Base-by-base conservation (phyloP, 1,140 invertebrate genomes). In the Drosophila repleta region DNA sequence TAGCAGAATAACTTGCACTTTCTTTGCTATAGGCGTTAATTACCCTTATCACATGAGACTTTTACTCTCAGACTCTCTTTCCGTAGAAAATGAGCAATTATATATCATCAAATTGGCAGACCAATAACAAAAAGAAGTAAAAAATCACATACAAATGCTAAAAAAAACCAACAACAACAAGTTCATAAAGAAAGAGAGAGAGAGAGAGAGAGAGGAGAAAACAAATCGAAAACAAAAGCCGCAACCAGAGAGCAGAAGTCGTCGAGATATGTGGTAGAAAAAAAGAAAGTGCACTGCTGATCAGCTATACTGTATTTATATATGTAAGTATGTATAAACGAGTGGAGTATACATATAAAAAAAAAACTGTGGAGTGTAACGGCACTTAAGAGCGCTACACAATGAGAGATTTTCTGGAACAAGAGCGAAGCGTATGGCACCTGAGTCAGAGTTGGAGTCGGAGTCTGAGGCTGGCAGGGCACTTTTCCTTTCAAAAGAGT, bases 321-420 rank as follows among this genome's bases (percentile, higher is more conserved):
- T 20, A 53, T 46, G 32, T 76, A 64, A 64, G 61, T 56, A 66
- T 53, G 24, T 35, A 17, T 20, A 62, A 11, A n/a, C 20, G 5
- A 5, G 20, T 45, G n/a, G n/a, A 1, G 39, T 51, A 37, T n/a
- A 37, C 3, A 6, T 53, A 20, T 37, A 37, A 37, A 20, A 41
- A 61, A 60, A 52, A 66, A 61, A 64, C 39, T 65, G 62, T 20
- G 41, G 52, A 58, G 62, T 53, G 32, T 71, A 71, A 58, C 68
- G 68, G 68, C 68, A 66, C 68, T 71, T 70, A 4, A 70, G 51
- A 49, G 52, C 43, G 48, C 73, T 73, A 71, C 76, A 65, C 58
- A 74, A 61, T 67, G 77, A 87, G 53, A 72, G 77, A 87, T 77
- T 74, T 87, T 66, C 58, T 63, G 56, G 43, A 49, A 57, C 61